These are phyloP conservation scores for Cotesia congregata DNA, from an alignment of 2,888 invertebrate species.

Conservation along the genomic window DNA sequence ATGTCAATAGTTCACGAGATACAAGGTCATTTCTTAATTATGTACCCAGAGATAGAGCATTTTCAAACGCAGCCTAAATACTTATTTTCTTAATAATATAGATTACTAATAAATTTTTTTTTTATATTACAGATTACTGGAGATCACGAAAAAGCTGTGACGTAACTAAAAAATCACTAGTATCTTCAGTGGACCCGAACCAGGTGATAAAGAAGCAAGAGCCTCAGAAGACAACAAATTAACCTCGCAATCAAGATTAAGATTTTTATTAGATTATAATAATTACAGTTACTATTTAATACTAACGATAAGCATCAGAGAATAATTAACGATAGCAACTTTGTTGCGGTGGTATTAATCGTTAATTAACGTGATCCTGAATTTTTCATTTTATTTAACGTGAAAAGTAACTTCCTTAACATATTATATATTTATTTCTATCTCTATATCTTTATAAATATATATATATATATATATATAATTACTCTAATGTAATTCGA, in stretches of 20 bases:
- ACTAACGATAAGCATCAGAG: not conserved
- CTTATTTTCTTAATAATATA: constrained; percentile 6
- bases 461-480: constrained; percentile 2
- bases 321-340: not conserved
- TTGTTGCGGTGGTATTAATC: constrained; percentile 18
- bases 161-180: constrained; percentile 52
- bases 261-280: not conserved
- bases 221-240: constrained; percentile 45
- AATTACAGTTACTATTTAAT: not conserved
- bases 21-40: too few species aligned
- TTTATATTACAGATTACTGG: constrained; percentile 64
- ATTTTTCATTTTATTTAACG: constrained; percentile 44
- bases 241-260: constrained; percentile 40
- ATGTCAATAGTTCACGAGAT: too few species aligned
- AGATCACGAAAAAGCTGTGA: constrained; percentile 62
- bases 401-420: constrained; percentile 19
- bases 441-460: constrained; percentile 31
- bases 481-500: constrained; percentile 21
- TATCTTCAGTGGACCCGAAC: constrained; percentile 50
- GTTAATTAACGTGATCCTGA: constrained; percentile 44
- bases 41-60: too few species aligned
- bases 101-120: not conserved
- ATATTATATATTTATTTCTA: constrained; percentile 41
- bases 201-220: constrained; percentile 53
- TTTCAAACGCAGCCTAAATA: not conserved